Conservation (phyloP, 2,797 vertebrate genomes). For the Eulemur mongoz region DNA sequence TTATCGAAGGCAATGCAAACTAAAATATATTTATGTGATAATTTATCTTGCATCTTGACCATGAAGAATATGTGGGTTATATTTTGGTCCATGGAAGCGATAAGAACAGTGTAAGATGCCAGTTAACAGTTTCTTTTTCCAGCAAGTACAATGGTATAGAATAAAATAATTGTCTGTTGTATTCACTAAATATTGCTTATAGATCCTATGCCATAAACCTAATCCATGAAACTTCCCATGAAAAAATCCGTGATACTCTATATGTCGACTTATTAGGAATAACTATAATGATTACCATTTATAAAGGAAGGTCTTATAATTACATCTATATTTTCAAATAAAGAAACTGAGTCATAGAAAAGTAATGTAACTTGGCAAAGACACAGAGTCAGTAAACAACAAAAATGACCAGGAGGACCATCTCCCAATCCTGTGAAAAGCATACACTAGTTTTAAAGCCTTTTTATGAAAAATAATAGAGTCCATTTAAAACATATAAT, state of each 20-base stretch:
- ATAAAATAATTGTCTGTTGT: background rate
- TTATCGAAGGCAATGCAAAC: background rate
- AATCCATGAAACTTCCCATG: background rate
- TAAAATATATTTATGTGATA: background rate
- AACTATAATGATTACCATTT: background rate
- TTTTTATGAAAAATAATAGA: constrained; percentile 16
- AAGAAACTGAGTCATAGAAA: background rate
- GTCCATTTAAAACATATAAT: background rate
- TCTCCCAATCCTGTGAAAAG: background rate
- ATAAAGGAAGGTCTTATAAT: background rate
- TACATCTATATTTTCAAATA: background rate
- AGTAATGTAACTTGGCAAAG: background rate
- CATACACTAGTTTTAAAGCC: background rate
- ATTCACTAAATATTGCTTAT: background rate
- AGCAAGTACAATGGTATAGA: background rate
- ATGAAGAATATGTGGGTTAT: background rate
- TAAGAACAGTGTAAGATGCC: background rate
- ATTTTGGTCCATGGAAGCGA: background rate
- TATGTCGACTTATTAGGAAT: background rate
- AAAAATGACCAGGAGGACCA: background rate
- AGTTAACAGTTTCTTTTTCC: background rate
- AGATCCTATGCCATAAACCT: background rate
- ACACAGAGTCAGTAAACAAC: background rate
- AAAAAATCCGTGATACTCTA: background rate
- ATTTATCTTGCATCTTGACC: background rate